Base-by-base conservation (phyloP, 2,888 invertebrate genomes). In the Stenotaenia linearis region DNA sequence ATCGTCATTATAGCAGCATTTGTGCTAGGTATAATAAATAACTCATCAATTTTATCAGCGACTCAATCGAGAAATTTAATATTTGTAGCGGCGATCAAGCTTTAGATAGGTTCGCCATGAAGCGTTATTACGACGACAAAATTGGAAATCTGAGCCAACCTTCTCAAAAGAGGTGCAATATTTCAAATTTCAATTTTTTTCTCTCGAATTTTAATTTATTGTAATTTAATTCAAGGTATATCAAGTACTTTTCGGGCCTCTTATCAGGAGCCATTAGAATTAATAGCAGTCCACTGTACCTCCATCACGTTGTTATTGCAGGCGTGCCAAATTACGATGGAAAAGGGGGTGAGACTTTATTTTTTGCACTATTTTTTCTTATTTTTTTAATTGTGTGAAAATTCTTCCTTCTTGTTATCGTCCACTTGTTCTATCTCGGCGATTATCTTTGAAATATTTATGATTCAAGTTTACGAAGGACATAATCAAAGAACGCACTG, bases 1-100 rank as follows among this genome's bases (percentile, higher is more conserved):
- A 95, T 88, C 93, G 96, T 92, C 94, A 96, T 88, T 97, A 96
- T 89, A 94, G 94, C 83, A 94, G 92, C 85, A 96, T 97, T 84
- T 96, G 96, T 87, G 94, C 95, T 79, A 88, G 84, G 86, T 86
- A 81, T 23, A 18, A 45, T 77, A 40, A 28, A 45, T 32, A 75
- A 75, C 10, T 32, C 37, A 77, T 77, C 77, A 77, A 77, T 77
- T 18, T 75, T 32, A 75, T 75, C 37, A 75, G 30, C 30, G 5
- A 21, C 21, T 40, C 45, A 75, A 75, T 75, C 32, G 21, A 12
- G 35, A 75, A 75, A 35, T 75, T 56, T 35, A 56, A 74, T 77
- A 69, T 75, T 37, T 77, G 32, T 85, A 86, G 80, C 84, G 88
- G 88, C 83, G 89, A 89, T 83, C 87, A 88, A 81, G 95, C 95